Evolutionary conservation across 2,797 vertebrate species (phyloP).

Genomic region (Enteromius thamalakanensis): DNA sequence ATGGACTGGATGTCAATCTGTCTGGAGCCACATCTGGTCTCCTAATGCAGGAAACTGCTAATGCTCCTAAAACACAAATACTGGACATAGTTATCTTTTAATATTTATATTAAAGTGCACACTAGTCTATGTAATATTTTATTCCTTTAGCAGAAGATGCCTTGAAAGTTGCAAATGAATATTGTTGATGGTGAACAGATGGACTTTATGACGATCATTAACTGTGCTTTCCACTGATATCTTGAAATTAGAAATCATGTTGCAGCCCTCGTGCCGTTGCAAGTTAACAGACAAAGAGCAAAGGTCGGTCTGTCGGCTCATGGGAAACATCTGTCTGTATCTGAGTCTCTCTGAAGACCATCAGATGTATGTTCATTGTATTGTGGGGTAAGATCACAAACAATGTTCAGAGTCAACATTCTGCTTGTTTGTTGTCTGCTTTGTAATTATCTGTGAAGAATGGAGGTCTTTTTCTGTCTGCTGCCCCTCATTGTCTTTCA

Average conservation of each 20-base stretch:
- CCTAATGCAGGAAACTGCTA: neutral
- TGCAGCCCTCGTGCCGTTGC: neutral
- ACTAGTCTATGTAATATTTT: neutral
- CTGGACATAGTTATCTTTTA: neutral
- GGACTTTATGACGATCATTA: neutral
- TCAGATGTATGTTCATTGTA: constrained; percentile 4
- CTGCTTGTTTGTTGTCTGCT: constrained; percentile 44
- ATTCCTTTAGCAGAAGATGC: neutral
- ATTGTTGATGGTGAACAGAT: neutral
- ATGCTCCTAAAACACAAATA: neutral
- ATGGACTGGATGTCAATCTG: neutral
- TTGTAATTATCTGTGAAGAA: constrained; percentile 49
- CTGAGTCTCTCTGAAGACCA: neutral
- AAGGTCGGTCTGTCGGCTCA: neutral
- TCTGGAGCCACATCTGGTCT: neutral
- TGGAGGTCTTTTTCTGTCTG: constrained; percentile 12
- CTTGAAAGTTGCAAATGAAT: neutral
- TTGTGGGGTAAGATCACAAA: constrained; percentile 35
- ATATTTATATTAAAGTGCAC: neutral
- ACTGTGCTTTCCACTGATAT: neutral
- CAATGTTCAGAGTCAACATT: constrained; percentile 32
- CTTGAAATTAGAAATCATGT: neutral
- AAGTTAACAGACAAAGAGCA: constrained; percentile 9
- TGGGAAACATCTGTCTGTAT: constrained; percentile 15
- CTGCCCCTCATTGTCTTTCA: constrained; percentile 34